Conservation (phyloP, 2,888 invertebrate genomes). For the Drosophila gaucha region DNA sequence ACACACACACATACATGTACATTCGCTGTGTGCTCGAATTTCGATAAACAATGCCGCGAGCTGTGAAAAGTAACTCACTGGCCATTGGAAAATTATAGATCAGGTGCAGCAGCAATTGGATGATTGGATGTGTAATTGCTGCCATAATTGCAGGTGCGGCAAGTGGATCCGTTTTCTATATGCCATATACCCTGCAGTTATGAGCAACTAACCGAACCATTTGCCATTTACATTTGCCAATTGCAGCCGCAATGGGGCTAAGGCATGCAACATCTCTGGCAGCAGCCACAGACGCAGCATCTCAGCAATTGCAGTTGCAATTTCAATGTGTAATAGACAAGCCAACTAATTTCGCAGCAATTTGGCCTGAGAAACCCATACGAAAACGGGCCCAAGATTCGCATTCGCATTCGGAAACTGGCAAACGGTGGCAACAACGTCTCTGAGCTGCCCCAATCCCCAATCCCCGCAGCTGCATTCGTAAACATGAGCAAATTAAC, state of each 20-base stretch:
- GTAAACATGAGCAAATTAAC: conserved; percentile 78
- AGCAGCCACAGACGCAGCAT: conserved; percentile 29
- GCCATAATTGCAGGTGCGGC: conserved; percentile 72
- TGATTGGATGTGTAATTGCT: conserved; percentile 62
- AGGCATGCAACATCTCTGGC: conserved; percentile 68
- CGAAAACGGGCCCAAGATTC: conserved; percentile 28
- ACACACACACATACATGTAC: not conserved
- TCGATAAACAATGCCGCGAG: conserved; percentile 65
- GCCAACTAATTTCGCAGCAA: conserved; percentile 75
- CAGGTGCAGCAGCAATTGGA: conserved; percentile 71
- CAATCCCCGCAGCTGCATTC: not conserved
- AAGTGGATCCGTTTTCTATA: conserved; percentile 71
- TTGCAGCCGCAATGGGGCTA: conserved; percentile 31
- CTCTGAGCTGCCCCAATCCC: conserved; percentile 11
- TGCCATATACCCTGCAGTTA: conserved; percentile 75
- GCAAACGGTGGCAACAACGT: conserved; percentile 71
- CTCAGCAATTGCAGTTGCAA: conserved; percentile 62
- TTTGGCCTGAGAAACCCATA: conserved; percentile 74
- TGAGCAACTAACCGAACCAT: conserved; percentile 75
- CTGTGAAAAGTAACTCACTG: conserved; percentile 80
- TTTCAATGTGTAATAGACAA: conserved; percentile 77
- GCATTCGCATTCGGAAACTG: conserved; percentile 19
- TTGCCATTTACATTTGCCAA: conserved; percentile 60
- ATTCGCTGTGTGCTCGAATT: conserved; percentile 19
- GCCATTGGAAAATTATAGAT: conserved; percentile 75